Conservation (phyloP, 2,113 vertebrate species). For the Oxyura jamaicensis region DNA sequence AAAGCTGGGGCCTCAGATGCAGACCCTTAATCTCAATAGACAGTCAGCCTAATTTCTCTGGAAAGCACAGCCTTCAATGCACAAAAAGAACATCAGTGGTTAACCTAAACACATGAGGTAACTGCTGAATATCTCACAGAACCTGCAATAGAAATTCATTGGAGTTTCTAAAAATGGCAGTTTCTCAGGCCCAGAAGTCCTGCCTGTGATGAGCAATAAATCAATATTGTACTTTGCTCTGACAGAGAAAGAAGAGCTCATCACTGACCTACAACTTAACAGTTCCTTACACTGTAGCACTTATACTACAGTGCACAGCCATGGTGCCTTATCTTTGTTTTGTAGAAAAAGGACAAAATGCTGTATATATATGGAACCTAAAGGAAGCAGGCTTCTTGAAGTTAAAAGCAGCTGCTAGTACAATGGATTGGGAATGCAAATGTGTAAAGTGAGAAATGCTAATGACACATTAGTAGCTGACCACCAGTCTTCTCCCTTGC, state of each 20-base stretch:
- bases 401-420: neutral
- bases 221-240: neutral
- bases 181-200: neutral
- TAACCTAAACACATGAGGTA: neutral
- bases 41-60: neutral
- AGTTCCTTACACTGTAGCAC: neutral
- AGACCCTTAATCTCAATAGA: neutral
- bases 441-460: neutral
- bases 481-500: neutral
- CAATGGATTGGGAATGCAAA: neutral
- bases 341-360: neutral
- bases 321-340: neutral
- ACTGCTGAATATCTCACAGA: neutral
- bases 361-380: neutral
- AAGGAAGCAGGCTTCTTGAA: neutral
- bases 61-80: neutral
- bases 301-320: neutral
- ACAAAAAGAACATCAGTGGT: neutral
- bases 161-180: neutral
- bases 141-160: neutral
- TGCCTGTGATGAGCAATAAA: neutral
- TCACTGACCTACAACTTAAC: neutral
- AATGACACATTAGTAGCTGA: neutral
- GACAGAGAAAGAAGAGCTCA: neutral
- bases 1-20: neutral